Percentiles rank a stretch among this genome's conserved stretches.
Evolutionary conservation across 1,140 invertebrate species (phyloP).

Genomic region (Dendroctonus valens): DNA sequence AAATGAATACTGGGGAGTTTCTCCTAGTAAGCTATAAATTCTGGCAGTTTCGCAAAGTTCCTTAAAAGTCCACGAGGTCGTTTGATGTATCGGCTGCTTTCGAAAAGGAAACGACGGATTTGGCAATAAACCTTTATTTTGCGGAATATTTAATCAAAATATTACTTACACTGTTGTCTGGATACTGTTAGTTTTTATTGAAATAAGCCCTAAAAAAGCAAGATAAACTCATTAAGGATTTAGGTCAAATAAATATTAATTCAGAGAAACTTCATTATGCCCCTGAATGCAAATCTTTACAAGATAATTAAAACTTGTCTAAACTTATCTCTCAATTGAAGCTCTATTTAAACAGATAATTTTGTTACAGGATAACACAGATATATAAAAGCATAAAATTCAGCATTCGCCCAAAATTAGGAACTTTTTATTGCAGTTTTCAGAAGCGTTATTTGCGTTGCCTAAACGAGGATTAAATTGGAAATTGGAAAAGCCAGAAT

Average conservation of each 20-base stretch:
- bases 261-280: slow-evolving; percentile 17
- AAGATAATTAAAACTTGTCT: slow-evolving; percentile 18
- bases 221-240: slow-evolving; percentile 26
- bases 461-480: too few relatives aligned
- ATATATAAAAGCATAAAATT: too few relatives aligned
- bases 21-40: slow-evolving; percentile 26
- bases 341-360: too few relatives aligned
- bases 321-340: too few relatives aligned
- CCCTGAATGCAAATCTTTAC: slow-evolving; percentile 16
- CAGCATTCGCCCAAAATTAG: too few relatives aligned
- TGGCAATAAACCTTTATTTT: slow-evolving; percentile 29
- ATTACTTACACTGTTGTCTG: slow-evolving; percentile 16
- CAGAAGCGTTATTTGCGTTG: too few relatives aligned
- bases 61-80: slow-evolving; percentile 21
- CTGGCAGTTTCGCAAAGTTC: slow-evolving; percentile 11
- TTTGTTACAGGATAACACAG: too few relatives aligned
- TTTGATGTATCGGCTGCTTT: slow-evolving; percentile 27
- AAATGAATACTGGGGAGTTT: slow-evolving; percentile 11
- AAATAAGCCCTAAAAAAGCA: slow-evolving; percentile 19
- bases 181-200: slow-evolving; percentile 18
- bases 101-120: slow-evolving; percentile 25
- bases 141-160: slow-evolving; percentile 22
- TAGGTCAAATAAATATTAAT: slow-evolving; percentile 20
- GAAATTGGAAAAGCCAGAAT: too few relatives aligned
- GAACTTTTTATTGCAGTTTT: too few relatives aligned